Base-by-base conservation (phyloP, 2,113 vertebrate species). In the Todiramphus chloris region DNA sequence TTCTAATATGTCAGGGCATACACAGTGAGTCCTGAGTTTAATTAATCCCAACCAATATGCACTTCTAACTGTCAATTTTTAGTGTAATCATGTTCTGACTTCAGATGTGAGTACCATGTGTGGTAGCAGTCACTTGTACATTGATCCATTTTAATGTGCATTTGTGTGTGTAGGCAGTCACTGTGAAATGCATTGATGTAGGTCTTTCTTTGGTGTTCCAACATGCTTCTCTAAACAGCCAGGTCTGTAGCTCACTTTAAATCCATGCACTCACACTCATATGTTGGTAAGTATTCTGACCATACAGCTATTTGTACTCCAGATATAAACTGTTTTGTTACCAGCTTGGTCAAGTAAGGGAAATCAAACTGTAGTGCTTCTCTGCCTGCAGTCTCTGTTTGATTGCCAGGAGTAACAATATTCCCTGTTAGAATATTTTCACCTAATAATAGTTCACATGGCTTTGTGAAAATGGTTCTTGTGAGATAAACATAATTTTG, bases 41-140 rank as follows among this genome's bases (percentile, higher is more conserved):
- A 93, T 95, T 92, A 95, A 93, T 90, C 86, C 82, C 16, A 68
- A 9, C 37, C 67, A 69, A 96, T 89, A 73, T 48, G 27, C 55
- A 46, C 44, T 68, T 70, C 31, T 79, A 27, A 35, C 25, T 90
- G 39, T 66, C 68, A 50, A 0, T 56, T 83, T 94, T 78, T 63
- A 0, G 0, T 13, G 13, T 55, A 4, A 70, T 74, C 37, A 7
- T 64, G 12, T 66, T 77, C 55, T 86, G 72, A 62, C 35, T 96
- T 76, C 27, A 51, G 30, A 59, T 66, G 33, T 31, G 55, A 53
- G 5, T 20, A 19, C 13, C 11, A 4, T 1, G 21, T n/a, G 39
- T 39, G 33, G 18, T 27, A 83, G 25, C 35, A 83, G 73, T 33
- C 2, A 0, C 24, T 64, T 67, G 21, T 67, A 37, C 6, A 1